These are phyloP conservation scores for Trichoplusia ni DNA, from an alignment of 1,140 invertebrate genomes.

Conservation along the genomic window DNA sequence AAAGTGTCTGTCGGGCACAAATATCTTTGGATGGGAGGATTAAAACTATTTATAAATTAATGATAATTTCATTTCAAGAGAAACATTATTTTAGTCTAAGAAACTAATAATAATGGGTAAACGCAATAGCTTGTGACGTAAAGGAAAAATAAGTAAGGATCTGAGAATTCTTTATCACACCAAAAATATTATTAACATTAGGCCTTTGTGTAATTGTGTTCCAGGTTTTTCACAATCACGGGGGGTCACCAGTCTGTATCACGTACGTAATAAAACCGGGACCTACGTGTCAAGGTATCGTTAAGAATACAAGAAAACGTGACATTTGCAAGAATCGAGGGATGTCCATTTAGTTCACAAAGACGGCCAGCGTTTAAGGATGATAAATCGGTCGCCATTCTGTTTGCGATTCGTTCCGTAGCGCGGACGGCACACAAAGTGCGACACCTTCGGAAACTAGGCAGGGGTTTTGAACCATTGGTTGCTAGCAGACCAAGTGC, in stretches of 20 bases:
- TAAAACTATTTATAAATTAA: too few relatives aligned
- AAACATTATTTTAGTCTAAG: too few relatives aligned
- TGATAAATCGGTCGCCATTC: constrained; percentile 74
- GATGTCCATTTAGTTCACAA: constrained; percentile 70
- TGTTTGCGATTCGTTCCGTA: constrained; percentile 75
- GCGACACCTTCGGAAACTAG: constrained; percentile 50
- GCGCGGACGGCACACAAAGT: constrained; percentile 61
- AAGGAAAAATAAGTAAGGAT: too few relatives aligned
- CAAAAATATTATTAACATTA: too few relatives aligned
- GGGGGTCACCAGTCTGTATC: constrained; percentile 1
- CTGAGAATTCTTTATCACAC: too few relatives aligned
- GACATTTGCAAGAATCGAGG: constrained; percentile 64
- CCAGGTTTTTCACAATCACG: neutral
- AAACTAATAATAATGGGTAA: too few relatives aligned
- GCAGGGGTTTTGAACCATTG: constrained; percentile 4
- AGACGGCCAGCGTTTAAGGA: constrained; percentile 71
- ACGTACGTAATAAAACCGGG: constrained; percentile 40
- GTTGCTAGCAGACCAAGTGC: too few relatives aligned
- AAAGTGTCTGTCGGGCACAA: too few relatives aligned
- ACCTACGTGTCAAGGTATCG: constrained; percentile 62
- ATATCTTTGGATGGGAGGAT: too few relatives aligned
- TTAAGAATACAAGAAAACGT: constrained; percentile 67
- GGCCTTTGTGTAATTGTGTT: too few relatives aligned
- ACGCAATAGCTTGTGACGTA: too few relatives aligned
- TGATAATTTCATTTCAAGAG: too few relatives aligned